Conservation (phyloP, 2,888 invertebrate species). For the Notodonta dromedarius region DNA sequence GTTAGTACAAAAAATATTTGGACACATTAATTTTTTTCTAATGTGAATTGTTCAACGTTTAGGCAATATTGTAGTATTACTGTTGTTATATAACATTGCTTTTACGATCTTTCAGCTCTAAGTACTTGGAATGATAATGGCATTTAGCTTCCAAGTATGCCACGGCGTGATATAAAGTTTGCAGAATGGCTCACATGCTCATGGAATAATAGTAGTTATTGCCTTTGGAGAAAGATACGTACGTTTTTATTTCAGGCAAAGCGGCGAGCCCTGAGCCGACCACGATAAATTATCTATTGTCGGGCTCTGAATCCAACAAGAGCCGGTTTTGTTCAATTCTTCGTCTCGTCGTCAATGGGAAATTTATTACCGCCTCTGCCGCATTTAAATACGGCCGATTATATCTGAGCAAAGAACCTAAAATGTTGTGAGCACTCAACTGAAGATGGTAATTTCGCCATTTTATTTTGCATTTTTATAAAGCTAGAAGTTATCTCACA, state of each 20-base stretch:
- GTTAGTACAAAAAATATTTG: too few species aligned
- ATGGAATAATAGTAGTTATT: constrained; percentile 37
- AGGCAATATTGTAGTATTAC: constrained; percentile 10
- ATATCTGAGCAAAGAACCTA: constrained; percentile 64
- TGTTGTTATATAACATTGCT: constrained; percentile 20
- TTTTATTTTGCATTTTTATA: constrained; percentile 56
- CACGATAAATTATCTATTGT: constrained; percentile 83
- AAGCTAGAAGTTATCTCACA: constrained; percentile 44
- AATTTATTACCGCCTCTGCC: constrained; percentile 78
- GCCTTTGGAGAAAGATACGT: constrained; percentile 49
- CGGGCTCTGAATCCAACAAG: constrained; percentile 74
- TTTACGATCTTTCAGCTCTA: constrained; percentile 15
- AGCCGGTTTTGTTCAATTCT: constrained; percentile 82
- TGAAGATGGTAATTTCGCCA: constrained; percentile 64
- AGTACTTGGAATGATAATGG: constrained; percentile 24
- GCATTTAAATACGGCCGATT: constrained; percentile 80
- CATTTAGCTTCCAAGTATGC: constrained; percentile 28
- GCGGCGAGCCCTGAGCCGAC: constrained; percentile 59
- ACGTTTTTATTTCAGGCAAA: constrained; percentile 64
- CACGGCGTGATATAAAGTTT: constrained; percentile 17
- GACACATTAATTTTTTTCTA: constrained; percentile 9
- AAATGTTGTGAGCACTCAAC: constrained; percentile 66
- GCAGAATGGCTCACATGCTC: constrained; percentile 30
- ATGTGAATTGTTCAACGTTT: constrained; percentile 18
- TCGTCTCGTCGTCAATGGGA: constrained; percentile 79